Conservation (phyloP, 1,140 invertebrate genomes). For the Brachionus rubens region DNA sequence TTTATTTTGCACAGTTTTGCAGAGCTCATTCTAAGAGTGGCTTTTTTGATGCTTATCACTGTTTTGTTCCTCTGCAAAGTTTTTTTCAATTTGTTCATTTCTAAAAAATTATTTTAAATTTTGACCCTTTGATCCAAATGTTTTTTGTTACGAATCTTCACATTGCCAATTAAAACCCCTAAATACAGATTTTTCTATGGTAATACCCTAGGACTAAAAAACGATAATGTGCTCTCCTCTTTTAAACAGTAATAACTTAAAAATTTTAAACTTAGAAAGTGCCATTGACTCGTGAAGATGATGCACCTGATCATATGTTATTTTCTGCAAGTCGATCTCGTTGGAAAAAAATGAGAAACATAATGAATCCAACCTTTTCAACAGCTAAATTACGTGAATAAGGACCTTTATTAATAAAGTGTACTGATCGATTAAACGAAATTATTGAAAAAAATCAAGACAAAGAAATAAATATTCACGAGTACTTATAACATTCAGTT, state of each 20-base stretch:
- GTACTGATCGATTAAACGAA: constrained; percentile 51
- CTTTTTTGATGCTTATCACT: too few relatives aligned
- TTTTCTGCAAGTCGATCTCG: constrained; percentile 53
- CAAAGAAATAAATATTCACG: constrained; percentile 51
- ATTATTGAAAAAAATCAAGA: constrained; percentile 49
- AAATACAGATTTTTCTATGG: constrained; percentile 12
- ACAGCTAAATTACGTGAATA: constrained; percentile 64
- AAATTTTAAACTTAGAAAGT: not conserved
- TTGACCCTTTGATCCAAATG: too few relatives aligned
- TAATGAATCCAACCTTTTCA: constrained; percentile 66
- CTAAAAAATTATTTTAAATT: too few relatives aligned
- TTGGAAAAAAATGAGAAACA: constrained; percentile 65
- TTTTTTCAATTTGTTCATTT: too few relatives aligned
- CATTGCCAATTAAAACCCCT: constrained; percentile 5
- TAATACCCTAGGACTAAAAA: not conserved
- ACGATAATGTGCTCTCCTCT: constrained; percentile 2
- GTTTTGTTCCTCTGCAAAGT: too few relatives aligned
- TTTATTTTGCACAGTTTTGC: too few relatives aligned
- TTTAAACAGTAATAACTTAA: not conserved
- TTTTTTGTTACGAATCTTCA: too few relatives aligned
- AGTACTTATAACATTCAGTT: constrained; percentile 48
- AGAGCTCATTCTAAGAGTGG: too few relatives aligned
- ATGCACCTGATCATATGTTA: constrained; percentile 47
- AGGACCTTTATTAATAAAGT: constrained; percentile 52
- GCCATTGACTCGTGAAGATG: not conserved